These are phyloP conservation scores for Drosophila busckii DNA, from an alignment of 1,140 invertebrate genomes.

Conservation along the genomic window DNA sequence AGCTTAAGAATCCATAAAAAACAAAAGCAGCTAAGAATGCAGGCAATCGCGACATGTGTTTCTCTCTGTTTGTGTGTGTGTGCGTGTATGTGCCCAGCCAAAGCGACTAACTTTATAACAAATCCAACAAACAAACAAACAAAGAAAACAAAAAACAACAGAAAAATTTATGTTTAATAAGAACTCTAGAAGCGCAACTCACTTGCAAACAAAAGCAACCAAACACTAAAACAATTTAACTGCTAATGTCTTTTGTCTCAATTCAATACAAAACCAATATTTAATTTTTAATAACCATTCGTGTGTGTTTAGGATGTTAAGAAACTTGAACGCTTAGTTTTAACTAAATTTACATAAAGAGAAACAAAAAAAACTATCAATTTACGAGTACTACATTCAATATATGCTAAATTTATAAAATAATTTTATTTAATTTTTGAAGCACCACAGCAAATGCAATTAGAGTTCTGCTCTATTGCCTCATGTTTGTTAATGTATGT, in stretches of 20 bases:
- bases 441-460: no score
- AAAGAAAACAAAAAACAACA: conserved; percentile 17
- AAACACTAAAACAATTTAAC: conserved; percentile 42
- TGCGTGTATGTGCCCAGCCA: conserved; percentile 23
- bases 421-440: conserved; percentile 60
- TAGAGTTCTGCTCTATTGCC: no score
- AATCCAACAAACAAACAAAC: conserved; percentile 13
- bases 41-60: conserved; percentile 15
- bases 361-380: conserved; percentile 20
- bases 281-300: conserved; percentile 58
- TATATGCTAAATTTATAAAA: conserved; percentile 55
- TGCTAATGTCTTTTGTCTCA: conserved; percentile 50
- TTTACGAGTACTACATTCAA: conserved; percentile 8
- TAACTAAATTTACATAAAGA: conserved; percentile 55
- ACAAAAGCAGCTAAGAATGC: conserved; percentile 29
- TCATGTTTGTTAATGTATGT: conserved; percentile 7
- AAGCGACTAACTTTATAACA: conserved; percentile 26
- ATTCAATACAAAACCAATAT: conserved; percentile 42
- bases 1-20: no score
- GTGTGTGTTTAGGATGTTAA: conserved; percentile 72
- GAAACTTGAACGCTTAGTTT: conserved; percentile 69
- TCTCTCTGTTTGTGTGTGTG: conserved; percentile 15
- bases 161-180: conserved; percentile 19
- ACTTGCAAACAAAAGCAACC: no score
- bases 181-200: conserved; percentile 21